A percentile compares a stretch with the other conserved stretches of the same genome.
phyloP scores from a whole-genome alignment of 2,888 invertebrate species.

The Athalia circularis region DNA sequence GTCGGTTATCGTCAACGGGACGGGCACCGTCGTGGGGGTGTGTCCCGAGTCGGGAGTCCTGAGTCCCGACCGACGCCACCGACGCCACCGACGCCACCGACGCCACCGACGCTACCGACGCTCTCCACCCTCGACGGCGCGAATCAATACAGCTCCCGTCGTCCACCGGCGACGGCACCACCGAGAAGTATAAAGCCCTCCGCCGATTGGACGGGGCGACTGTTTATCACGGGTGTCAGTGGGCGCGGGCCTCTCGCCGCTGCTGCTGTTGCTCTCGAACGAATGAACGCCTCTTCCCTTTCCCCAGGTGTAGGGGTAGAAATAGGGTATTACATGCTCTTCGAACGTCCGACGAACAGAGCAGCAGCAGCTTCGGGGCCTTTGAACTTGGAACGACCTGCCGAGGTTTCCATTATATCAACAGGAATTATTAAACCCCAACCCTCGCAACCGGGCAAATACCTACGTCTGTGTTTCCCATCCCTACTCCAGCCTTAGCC shows the following conservation, averaged over 20 bases:
- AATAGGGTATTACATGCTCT: no score
- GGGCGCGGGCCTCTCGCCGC: background rate
- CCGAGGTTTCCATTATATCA: background rate
- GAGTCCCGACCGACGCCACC: conserved; percentile 8
- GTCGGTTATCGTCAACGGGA: conserved; percentile 1
- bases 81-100: conserved; percentile 73
- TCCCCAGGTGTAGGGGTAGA: background rate
- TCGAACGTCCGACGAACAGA: no score
- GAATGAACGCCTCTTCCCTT: background rate
- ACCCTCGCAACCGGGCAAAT: background rate
- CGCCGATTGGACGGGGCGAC: conserved; percentile 32
- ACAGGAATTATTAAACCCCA: conserved; percentile 13
- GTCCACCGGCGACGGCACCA: background rate
- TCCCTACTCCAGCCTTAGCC: background rate
- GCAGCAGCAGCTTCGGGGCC: conserved; percentile 2
- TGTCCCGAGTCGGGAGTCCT: conserved; percentile 11
- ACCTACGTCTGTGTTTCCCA: background rate
- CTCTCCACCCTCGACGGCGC: conserved; percentile 71
- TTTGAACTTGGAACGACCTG: conserved; percentile 30
- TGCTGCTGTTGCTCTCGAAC: background rate
- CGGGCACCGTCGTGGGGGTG: conserved; percentile 28
- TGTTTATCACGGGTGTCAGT: conserved; percentile 31
- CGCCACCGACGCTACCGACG: conserved; percentile 72
- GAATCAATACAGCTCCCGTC: conserved; percentile 71
- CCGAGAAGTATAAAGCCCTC: conserved; percentile 16